A percentile compares a stretch with the other conserved stretches of the same genome.
Conservation (phyloP, 2,888 invertebrate genomes). For the Parascotia fuliginaria region DNA sequence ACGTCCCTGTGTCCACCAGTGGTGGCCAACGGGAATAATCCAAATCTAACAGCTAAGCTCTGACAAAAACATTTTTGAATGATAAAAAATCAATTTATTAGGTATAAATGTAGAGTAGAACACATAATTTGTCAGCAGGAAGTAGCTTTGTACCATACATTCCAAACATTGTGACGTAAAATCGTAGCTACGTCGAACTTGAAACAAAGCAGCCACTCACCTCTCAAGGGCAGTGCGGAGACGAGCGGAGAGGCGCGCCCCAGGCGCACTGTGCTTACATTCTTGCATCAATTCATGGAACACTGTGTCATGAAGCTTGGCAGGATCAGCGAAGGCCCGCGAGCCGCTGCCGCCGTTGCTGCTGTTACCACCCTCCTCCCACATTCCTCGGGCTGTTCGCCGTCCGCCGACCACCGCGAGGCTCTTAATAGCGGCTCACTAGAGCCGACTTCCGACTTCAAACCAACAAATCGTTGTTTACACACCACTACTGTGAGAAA, state of each 20-base stretch:
- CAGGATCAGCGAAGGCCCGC: slow-evolving; percentile 22
- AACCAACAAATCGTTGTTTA: slow-evolving; percentile 9
- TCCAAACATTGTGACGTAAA: too few relatives aligned
- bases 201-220: slow-evolving; percentile 37
- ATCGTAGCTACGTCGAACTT: neutral
- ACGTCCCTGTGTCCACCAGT: too few relatives aligned
- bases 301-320: slow-evolving; percentile 54
- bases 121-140: too few relatives aligned
- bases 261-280: slow-evolving; percentile 88
- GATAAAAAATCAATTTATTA: too few relatives aligned
- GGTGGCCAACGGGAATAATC: too few relatives aligned
- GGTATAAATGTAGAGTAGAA: too few relatives aligned
- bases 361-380: slow-evolving; percentile 42
- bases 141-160: too few relatives aligned
- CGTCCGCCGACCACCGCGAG: slow-evolving; percentile 11
- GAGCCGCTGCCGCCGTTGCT: slow-evolving; percentile 22
- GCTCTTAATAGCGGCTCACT: slow-evolving; percentile 2
- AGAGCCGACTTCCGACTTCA: slow-evolving; percentile 18
- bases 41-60: too few relatives aligned
- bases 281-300: slow-evolving; percentile 88
- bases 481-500: neutral
- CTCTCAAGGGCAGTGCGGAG: slow-evolving; percentile 72
- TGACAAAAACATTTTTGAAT: too few relatives aligned
- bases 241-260: slow-evolving; percentile 86
- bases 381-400: slow-evolving; percentile 29